phyloP scores from a whole-genome alignment of 2,797 vertebrate genomes.

The Diglossa cyanea region DNA sequence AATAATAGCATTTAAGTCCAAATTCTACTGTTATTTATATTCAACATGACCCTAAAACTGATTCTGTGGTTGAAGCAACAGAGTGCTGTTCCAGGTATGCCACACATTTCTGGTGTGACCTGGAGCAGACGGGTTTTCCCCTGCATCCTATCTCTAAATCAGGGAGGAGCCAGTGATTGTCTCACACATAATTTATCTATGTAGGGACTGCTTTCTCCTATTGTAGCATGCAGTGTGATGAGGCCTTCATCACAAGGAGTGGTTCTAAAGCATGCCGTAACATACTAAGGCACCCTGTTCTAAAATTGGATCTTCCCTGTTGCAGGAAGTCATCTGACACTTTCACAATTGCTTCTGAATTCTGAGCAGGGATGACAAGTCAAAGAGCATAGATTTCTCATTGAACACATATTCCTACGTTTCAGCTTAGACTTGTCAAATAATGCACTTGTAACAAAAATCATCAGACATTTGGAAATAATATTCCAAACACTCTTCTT shows the following conservation, averaged over 20 bases:
- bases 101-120: neutral
- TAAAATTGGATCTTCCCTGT: neutral
- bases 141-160: rapidly evolving
- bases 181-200: neutral
- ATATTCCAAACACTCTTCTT: neutral
- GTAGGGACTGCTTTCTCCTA: neutral
- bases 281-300: neutral
- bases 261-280: neutral
- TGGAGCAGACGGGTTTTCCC: neutral
- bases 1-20: neutral
- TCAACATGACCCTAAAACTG: neutral
- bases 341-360: slow-evolving; percentile 2
- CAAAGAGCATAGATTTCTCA: neutral
- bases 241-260: neutral
- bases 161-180: rapidly evolving
- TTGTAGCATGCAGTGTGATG: neutral
- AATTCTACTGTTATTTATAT: neutral
- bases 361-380: neutral
- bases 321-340: neutral
- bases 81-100: neutral
- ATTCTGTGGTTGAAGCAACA: neutral
- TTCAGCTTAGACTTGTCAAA: neutral
- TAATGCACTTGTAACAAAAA: neutral
- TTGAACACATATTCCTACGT: neutral
- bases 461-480: neutral